Evolutionary conservation across 2,113 vertebrate genomes (phyloP).

Genomic region (Rana temporaria): DNA sequence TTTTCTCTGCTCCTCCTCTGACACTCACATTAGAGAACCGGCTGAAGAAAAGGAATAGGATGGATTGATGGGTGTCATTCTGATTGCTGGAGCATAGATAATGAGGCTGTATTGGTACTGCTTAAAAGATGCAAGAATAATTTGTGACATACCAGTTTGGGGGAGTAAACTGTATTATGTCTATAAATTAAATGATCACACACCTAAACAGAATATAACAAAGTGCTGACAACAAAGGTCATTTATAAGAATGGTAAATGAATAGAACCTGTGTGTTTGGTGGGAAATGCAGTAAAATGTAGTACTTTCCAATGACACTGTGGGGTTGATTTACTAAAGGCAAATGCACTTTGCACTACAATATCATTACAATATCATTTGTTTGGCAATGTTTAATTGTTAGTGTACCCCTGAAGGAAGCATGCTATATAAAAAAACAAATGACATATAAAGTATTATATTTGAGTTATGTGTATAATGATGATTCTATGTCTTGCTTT

Average conservation of each 20-base stretch:
- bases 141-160: slow-evolving; percentile 24
- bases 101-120: slow-evolving; percentile 38
- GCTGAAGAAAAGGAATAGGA: slow-evolving; percentile 19
- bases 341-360: no score
- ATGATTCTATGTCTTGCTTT: slow-evolving; percentile 57
- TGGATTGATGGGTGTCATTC: slow-evolving; percentile 19
- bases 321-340: no score
- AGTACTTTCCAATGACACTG: no score
- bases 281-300: no score
- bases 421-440: neutral
- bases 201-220: no score
- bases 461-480: neutral
- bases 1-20: neutral
- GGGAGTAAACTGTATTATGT: slow-evolving; percentile 34
- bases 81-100: slow-evolving; percentile 41
- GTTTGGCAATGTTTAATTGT: no score
- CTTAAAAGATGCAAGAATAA: slow-evolving; percentile 24
- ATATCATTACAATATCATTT: no score
- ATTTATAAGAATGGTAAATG: no score
- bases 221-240: no score
- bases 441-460: neutral
- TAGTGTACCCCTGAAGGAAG: neutral
- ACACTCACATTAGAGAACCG: neutral
- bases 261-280: no score
- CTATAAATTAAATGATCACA: neutral